Evolutionary conservation across 2,113 vertebrate genomes (phyloP).

Genomic region (Elachura formosa): DNA sequence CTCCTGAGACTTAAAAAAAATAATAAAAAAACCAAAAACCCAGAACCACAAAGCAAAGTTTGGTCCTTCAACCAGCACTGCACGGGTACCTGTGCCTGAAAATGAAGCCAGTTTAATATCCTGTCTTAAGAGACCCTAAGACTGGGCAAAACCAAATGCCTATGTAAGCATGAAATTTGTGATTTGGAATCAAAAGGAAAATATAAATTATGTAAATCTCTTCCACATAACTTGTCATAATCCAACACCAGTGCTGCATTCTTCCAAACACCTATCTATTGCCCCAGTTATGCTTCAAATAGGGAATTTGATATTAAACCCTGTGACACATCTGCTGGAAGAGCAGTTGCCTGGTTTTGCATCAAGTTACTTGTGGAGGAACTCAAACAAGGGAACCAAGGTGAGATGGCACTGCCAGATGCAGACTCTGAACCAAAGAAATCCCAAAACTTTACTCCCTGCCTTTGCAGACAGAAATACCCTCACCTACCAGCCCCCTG

Average conservation of each 20-base stretch:
- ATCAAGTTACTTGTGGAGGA: neutral
- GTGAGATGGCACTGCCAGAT: neutral
- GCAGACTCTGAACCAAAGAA: neutral
- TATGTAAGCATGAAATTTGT: neutral
- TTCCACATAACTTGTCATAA: neutral
- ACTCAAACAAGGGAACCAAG: neutral
- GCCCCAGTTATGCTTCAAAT: neutral
- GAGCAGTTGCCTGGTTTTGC: neutral
- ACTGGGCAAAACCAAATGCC: neutral
- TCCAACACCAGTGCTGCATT: neutral
- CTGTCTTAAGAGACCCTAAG: neutral
- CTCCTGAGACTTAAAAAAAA: neutral
- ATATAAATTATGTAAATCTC: neutral
- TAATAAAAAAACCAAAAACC: neutral
- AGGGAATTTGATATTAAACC: neutral
- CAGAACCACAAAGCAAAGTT: neutral
- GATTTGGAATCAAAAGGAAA: neutral
- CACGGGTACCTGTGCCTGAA: neutral
- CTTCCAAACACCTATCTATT: neutral
- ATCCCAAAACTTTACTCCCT: rapidly evolving
- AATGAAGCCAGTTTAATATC: neutral
- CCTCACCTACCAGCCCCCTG: neutral
- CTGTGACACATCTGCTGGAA: neutral
- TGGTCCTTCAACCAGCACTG: neutral
- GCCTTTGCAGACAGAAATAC: neutral